phyloP scores from a whole-genome alignment of 1,140 invertebrate species.

The Drosophila trapezifrons region DNA sequence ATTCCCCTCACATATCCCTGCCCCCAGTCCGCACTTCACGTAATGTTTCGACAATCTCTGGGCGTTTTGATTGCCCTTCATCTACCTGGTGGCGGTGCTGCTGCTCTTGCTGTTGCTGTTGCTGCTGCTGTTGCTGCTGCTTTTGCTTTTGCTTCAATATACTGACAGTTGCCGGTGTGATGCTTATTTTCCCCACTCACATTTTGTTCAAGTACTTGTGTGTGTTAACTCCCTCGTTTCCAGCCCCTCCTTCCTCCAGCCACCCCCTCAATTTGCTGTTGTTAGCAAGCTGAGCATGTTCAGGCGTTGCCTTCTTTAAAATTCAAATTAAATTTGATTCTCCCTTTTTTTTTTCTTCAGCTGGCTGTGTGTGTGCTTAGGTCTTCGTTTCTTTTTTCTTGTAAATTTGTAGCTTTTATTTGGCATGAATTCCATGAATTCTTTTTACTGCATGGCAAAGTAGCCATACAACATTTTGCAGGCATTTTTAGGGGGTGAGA shows the following conservation, averaged over 20 bases:
- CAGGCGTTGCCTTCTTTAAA: slow-evolving; percentile 65
- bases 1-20: neutral
- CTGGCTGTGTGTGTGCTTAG: slow-evolving; percentile 27
- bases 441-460: slow-evolving; percentile 53
- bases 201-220: slow-evolving; percentile 42
- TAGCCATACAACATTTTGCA: slow-evolving; percentile 43
- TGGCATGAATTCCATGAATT: slow-evolving; percentile 49
- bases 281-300: slow-evolving; percentile 55
- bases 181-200: slow-evolving; percentile 29
- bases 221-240: slow-evolving; percentile 44
- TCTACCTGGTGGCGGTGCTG: slow-evolving; percentile 29
- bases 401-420: slow-evolving; percentile 64
- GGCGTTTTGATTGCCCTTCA: slow-evolving; percentile 55
- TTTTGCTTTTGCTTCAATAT: slow-evolving; percentile 9
- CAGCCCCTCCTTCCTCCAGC: neutral
- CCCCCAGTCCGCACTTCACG: neutral
- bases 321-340: slow-evolving; percentile 77
- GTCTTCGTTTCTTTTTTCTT: slow-evolving; percentile 17
- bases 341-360: slow-evolving; percentile 30
- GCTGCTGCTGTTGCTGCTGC: neutral
- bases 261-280: slow-evolving; percentile 34
- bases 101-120: too few species aligned
- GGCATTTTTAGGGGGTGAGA: neutral
- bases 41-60: slow-evolving; percentile 44
- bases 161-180: slow-evolving; percentile 25